These are phyloP conservation scores for Synergus laeviventris DNA, from an alignment of 2,888 invertebrate species.

Conservation along the genomic window DNA sequence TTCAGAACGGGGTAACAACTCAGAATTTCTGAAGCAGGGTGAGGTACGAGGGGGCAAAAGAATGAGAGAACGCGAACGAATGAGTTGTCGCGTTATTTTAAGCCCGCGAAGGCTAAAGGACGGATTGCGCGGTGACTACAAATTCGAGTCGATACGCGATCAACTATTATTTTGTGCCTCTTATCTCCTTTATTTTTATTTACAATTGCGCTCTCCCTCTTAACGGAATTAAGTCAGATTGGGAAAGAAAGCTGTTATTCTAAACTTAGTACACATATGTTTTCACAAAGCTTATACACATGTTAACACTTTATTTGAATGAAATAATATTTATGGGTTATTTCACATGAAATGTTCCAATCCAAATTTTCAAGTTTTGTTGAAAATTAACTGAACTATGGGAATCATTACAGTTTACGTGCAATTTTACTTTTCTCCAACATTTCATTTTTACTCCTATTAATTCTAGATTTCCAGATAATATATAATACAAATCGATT, in stretches of 20 bases:
- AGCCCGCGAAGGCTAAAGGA: slow-evolving; percentile 68
- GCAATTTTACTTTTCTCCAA: neutral
- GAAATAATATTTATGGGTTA: too few species aligned
- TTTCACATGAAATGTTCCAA: too few species aligned
- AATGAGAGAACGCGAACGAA: slow-evolving; percentile 30
- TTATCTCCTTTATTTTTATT: slow-evolving; percentile 40
- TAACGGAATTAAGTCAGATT: neutral
- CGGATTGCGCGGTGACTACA: slow-evolving; percentile 57
- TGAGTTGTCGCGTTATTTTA: slow-evolving; percentile 70
- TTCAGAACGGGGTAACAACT: neutral
- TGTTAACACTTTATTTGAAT: too few species aligned
- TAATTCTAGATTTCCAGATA: neutral
- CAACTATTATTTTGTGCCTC: slow-evolving; percentile 29
- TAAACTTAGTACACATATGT: neutral
- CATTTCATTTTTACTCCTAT: neutral
- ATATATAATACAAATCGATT: neutral
- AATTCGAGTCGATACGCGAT: slow-evolving; percentile 63
- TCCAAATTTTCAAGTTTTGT: too few species aligned
- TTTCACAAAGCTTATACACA: too few species aligned
- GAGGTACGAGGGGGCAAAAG: neutral
- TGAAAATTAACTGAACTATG: too few species aligned
- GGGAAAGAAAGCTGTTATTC: neutral
- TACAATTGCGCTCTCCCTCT: slow-evolving; percentile 22
- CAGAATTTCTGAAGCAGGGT: neutral
- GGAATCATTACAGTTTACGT: neutral